Evolutionary conservation across 2,888 invertebrate genomes (phyloP), one percentile per base, ranked within the genome.

Genomic region (Nephrocerus scutellatus): DNA sequence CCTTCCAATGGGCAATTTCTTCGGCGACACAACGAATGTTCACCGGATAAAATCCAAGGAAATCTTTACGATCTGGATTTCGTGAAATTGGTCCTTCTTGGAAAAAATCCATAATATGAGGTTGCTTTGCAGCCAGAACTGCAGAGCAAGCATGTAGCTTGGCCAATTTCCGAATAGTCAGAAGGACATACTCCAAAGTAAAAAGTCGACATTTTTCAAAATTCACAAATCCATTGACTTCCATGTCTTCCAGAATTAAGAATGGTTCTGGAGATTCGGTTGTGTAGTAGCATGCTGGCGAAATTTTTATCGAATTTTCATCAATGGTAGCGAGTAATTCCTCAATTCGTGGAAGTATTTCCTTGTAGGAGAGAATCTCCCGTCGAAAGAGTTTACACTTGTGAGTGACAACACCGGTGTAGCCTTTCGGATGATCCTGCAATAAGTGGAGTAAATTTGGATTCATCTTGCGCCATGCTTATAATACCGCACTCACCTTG

Each of bases 141-240:
- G 59, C 66, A 1, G 76, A 74, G 26, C 72, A 68, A 3, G 76
- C 77, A 50, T 78, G 78, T 41, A 76, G 62, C 50, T 67, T 71
- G 2, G 74, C 77, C 41, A 78, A 50, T 54, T 72, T 74, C 39
- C 70, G 67, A 4, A 77, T 51, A 3, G 74, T 72, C 30, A 71
- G 57, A 36, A 72, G 50, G 35, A 70, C 66, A 49, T 77, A 75
- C 16, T 70, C 65, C 41, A 73, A 56, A 55, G 77, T 76, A 9
- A 79, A 64, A 12, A 77, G 73, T 16, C 64, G 56, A 21, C 70
- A 67, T 18, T 72, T 70, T 48, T 72, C 70, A n/a, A 72, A 71
- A 65, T 75, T 74, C 30, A 70, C 66, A 51, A 68, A 78, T n/a
- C 74, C 75, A 24, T 62, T 55, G 3, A 66, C 57, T 12, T 69